Percentiles rank a stretch among this genome's conserved stretches.
Evolutionary conservation across 1,140 invertebrate species (phyloP).

Genomic region (Brachionus rubens): DNA sequence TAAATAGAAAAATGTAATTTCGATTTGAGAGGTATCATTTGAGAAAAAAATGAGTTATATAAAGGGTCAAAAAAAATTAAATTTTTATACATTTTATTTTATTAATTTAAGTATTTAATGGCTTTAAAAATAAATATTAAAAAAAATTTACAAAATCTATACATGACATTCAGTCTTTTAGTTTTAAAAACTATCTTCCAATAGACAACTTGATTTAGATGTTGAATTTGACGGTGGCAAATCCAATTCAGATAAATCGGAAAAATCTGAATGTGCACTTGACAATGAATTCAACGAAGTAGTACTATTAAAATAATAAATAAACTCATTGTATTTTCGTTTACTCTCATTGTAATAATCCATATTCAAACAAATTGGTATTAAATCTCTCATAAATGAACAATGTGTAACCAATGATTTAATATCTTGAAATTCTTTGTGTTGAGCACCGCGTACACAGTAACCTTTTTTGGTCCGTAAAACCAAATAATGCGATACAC

Average conservation of each 20-base stretch:
- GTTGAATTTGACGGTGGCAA: constrained; percentile 11
- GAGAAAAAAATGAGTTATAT: too few relatives aligned
- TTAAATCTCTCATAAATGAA: constrained; percentile 33
- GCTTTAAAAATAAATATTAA: too few relatives aligned
- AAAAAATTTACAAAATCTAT: too few relatives aligned
- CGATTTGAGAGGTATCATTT: too few relatives aligned
- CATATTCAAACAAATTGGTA: constrained; percentile 22
- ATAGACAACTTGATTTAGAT: not conserved
- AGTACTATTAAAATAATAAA: constrained; percentile 41
- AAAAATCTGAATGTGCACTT: constrained; percentile 28
- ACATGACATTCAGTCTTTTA: too few relatives aligned
- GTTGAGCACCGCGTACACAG: not conserved
- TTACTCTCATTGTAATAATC: constrained; percentile 23
- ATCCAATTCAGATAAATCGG: constrained; percentile 18
- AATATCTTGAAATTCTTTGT: constrained; percentile 28
- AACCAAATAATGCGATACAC: constrained; percentile 24
- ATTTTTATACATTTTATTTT: too few relatives aligned
- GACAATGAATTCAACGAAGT: constrained; percentile 16
- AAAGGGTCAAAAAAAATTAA: too few relatives aligned
- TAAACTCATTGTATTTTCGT: constrained; percentile 14
- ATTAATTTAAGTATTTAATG: too few relatives aligned
- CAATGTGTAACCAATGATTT: constrained; percentile 38
- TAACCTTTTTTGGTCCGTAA: constrained; percentile 4
- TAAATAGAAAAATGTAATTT: too few relatives aligned
- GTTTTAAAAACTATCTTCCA: constrained; percentile 25